Percentiles rank a stretch among this genome's conserved stretches.
Evolutionary conservation across 1,140 invertebrate genomes (phyloP).

Genomic region (Zaprionus africanus): DNA sequence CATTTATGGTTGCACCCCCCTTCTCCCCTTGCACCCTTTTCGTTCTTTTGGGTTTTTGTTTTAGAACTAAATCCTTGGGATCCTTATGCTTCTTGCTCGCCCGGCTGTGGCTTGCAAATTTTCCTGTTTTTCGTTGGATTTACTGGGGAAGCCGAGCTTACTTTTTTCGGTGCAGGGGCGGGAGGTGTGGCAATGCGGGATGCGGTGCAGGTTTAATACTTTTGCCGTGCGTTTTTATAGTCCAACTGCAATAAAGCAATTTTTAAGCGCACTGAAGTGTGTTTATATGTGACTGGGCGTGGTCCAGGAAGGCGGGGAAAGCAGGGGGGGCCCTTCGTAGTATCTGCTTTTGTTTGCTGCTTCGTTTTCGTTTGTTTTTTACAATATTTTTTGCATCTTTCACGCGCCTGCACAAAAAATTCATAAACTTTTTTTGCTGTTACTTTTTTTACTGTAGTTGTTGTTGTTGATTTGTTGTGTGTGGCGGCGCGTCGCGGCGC

Average conservation of each 20-base stretch:
- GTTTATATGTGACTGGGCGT: slow-evolving; percentile 79
- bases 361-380: slow-evolving; percentile 42
- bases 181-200: not conserved
- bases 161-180: slow-evolving; percentile 21
- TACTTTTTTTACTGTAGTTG: slow-evolving; percentile 14
- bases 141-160: slow-evolving; percentile 53
- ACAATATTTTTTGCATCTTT: slow-evolving; percentile 70
- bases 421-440: slow-evolving; percentile 73
- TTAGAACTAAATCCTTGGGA: slow-evolving; percentile 69
- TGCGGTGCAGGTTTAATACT: slow-evolving; percentile 38
- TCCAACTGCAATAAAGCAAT: slow-evolving; percentile 82
- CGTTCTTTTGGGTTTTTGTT: slow-evolving; percentile 42
- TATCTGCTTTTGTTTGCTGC: slow-evolving; percentile 49
- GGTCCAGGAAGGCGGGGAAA: not conserved
- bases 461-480: slow-evolving; percentile 33
- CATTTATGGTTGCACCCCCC: slow-evolving; percentile 21
- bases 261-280: slow-evolving; percentile 82
- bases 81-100: slow-evolving; percentile 62
- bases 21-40: slow-evolving; percentile 7
- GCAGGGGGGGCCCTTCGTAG: slow-evolving; percentile 16
- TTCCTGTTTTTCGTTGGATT: slow-evolving; percentile 71
- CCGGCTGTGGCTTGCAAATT: slow-evolving; percentile 75
- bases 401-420: slow-evolving; percentile 82
- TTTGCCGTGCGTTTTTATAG: slow-evolving; percentile 81
- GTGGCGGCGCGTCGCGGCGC: slow-evolving; percentile 32